These are phyloP conservation scores for Hypselothyrea guttata DNA, from an alignment of 2,888 invertebrate species.

Conservation along the genomic window DNA sequence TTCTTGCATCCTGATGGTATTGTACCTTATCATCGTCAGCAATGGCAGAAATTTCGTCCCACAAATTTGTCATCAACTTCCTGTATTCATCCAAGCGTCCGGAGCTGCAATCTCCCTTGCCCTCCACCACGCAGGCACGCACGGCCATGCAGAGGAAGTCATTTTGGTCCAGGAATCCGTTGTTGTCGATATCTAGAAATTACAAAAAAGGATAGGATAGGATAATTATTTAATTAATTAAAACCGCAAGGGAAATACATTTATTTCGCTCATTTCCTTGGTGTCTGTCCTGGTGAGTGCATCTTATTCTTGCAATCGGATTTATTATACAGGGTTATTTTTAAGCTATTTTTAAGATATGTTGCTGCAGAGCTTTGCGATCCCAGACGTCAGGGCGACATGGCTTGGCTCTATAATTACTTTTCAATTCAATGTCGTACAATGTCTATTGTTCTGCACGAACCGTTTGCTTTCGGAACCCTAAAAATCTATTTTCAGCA, in stretches of 20 bases:
- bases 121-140: slow-evolving; percentile 90
- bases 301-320: not conserved
- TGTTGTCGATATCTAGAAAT: slow-evolving; percentile 90
- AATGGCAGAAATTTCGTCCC: slow-evolving; percentile 93
- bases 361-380: slow-evolving; percentile 4
- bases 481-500: slow-evolving; percentile 38
- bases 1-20: no score
- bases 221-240: no score
- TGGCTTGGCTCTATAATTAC: not conserved
- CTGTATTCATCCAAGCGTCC: slow-evolving; percentile 89
- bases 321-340: no score
- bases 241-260: no score
- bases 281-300: no score
- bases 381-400: slow-evolving; percentile 3
- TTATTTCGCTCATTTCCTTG: no score
- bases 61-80: slow-evolving; percentile 91
- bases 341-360: not conserved
- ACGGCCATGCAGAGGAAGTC: slow-evolving; percentile 93
- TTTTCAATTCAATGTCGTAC: not conserved
- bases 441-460: slow-evolving; percentile 5
- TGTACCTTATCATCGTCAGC: slow-evolving; percentile 93
- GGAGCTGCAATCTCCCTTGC: slow-evolving; percentile 90
- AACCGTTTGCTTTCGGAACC: slow-evolving; percentile 27
- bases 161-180: slow-evolving; percentile 90
- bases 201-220: no score